Evolutionary conservation across 2,113 vertebrate genomes (phyloP), one percentile per base, ranked within the genome.

Genomic region (Glaucomys volans): DNA sequence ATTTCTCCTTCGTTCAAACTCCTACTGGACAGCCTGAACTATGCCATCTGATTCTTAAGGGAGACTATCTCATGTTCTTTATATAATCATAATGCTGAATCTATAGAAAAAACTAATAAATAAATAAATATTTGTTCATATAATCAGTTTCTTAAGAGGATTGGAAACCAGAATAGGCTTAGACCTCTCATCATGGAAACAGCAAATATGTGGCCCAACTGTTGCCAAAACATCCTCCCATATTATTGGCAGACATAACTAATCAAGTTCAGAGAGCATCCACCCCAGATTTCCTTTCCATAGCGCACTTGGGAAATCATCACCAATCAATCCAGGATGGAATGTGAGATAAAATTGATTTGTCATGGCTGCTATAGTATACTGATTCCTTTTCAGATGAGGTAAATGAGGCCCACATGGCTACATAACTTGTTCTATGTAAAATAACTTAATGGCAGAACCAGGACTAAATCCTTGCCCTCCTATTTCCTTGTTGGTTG

Each of bases 271-370:
- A 94, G 57, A 95, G 75, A 64, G n/a, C 37, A 92, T 13, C 54
- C 20, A 80, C 28, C 52, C 42, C 42, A 85, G 47, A 40, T 47
- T 83, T 57, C 26, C n/a, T 90, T 86, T 95, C 80, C 26, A 52
- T 44, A 54, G 8, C 66, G 42, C 44, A 62, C 2, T 20, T 22
- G 62, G 35, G 35, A 87, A 95, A 35, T 67, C 79, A 90, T 22
- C 74, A 72, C 24, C 75, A 94, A 95, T 71, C 92, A 67, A 85
- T 80, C 76, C 81, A 64, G 85, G 66, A 54, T 37, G 85, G 69
- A 81, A 89, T 47, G 54, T 88, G 52, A 94, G 77, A 54, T 16
- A 17, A 96, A 92, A 93, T 0, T 75, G 83, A 93, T 35, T 91
- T 89, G 69, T 59, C 79, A 40, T 64, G 4, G 2, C 26, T 75